Evolutionary conservation across 2,113 vertebrate genomes (phyloP), one percentile per base, ranked within the genome.

Genomic region (Pseudorasbora parva): DNA sequence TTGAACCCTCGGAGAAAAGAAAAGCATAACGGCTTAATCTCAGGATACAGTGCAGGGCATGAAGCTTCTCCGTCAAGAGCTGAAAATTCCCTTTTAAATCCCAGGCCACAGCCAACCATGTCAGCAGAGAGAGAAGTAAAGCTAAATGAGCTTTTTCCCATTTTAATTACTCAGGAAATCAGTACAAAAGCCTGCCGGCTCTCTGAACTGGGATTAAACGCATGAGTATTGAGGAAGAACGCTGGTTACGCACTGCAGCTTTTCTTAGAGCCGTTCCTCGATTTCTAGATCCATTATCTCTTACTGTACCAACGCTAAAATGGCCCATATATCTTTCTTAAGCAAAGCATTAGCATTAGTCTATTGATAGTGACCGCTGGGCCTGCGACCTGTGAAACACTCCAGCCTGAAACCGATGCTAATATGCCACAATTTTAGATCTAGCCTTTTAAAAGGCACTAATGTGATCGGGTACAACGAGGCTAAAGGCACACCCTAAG

Each of bases 161-260:
- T 76, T 74, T 85, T 78, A 78, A 84, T 84, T 84, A 84, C 82
- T 33, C 82, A 68, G 74, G 62, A 84, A 84, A 84, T 84, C 45
- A 84, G 74, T 21, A 64, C 30, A 25, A 66, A 77, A 51, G 21
- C 82, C 82, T 59, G 5, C 30, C 2, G n/a, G 49, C 62, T 17
- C 47, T 68, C 45, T 5, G 74, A 64, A 45, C 59, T 23, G 51
- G 49, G 74, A 68, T 78, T 68, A 82, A 72, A 82, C 1, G 14
- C 71, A 51, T 10, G 14, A 4, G 25, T 49, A 78, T 23, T 23
- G 33, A 59, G 10, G 14, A 72, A 33, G 64, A 72, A 15, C 27
- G 17, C 80, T 57, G 80, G 43, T n/a, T 72, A 37, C 4, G 51
- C 81, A 83, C 25, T 25, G 27, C 57, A 0, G 47, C 72, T 74